Conservation (phyloP, 2,888 invertebrate genomes). For the Pterostichus madidus region DNA sequence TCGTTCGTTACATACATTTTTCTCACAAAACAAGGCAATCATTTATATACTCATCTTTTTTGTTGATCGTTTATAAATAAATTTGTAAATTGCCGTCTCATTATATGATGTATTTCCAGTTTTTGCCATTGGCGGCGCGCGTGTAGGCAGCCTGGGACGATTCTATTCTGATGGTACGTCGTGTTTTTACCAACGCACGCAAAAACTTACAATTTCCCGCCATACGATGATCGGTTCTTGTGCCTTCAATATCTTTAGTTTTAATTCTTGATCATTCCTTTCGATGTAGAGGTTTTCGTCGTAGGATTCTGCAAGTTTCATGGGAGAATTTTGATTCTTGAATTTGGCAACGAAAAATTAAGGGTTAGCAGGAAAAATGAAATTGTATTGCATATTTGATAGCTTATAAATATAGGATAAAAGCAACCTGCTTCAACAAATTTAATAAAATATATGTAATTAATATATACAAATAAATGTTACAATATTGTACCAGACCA, state of each 20-base stretch:
- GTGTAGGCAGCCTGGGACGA: constrained; percentile 28
- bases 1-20: neutral
- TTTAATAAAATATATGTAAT: no score
- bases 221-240: neutral
- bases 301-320: no score
- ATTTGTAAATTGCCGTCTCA: constrained; percentile 46
- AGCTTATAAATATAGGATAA: no score
- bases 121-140: constrained; percentile 11
- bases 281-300: neutral
- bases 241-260: constrained; percentile 4
- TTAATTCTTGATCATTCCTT: constrained; percentile 5
- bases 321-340: no score
- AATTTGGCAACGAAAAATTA: no score
- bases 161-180: constrained; percentile 36
- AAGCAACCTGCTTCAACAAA: no score
- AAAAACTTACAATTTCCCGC: constrained; percentile 13
- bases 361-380: no score
- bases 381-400: no score
- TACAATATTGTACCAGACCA: no score
- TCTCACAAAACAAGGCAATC: constrained; percentile 29
- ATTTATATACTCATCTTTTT: constrained; percentile 26
- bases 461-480: no score
- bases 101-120: constrained; percentile 32
- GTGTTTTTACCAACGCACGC: constrained; percentile 24
- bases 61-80: constrained; percentile 22